A percentile compares a stretch with the other conserved stretches of the same genome.
Conservation (phyloP, 2,797 vertebrate species). For the Esox masquinongy region DNA sequence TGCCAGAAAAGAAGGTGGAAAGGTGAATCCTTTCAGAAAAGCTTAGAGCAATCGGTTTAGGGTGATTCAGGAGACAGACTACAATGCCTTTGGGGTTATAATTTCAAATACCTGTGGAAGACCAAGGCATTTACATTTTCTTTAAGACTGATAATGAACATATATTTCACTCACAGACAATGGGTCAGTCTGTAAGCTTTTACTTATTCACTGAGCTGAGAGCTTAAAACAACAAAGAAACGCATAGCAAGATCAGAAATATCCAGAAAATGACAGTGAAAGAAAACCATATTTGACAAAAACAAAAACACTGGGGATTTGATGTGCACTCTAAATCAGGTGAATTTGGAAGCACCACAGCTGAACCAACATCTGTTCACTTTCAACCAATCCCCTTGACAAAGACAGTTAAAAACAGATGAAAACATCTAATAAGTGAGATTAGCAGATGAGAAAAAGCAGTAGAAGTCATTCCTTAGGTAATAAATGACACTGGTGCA, state of each 20-base stretch:
- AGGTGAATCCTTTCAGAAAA: background rate
- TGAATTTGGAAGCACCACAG: background rate
- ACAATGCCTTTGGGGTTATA: background rate
- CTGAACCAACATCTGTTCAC: background rate
- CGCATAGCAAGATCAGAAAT: background rate
- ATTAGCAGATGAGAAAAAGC: background rate
- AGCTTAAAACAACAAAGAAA: background rate
- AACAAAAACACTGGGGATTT: background rate
- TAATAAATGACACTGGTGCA: background rate
- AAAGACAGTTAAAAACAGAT: background rate
- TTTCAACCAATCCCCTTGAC: constrained; percentile 4
- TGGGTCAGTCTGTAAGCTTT: background rate
- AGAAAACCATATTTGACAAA: background rate
- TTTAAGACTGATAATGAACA: constrained; percentile 8
- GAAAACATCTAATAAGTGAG: constrained; percentile 5
- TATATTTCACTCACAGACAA: background rate
- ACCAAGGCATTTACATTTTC: constrained; percentile 23
- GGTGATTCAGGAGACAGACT: background rate
- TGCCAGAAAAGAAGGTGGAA: constrained; percentile 1
- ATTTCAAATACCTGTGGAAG: constrained; percentile 28
- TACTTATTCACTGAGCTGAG: background rate
- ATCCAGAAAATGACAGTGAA: background rate
- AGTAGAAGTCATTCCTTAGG: constrained; percentile 26
- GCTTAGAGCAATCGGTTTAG: constrained; percentile 12
- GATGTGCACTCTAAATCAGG: background rate